Conservation (phyloP, 1,140 invertebrate genomes). For the Anastrepha ludens region DNA sequence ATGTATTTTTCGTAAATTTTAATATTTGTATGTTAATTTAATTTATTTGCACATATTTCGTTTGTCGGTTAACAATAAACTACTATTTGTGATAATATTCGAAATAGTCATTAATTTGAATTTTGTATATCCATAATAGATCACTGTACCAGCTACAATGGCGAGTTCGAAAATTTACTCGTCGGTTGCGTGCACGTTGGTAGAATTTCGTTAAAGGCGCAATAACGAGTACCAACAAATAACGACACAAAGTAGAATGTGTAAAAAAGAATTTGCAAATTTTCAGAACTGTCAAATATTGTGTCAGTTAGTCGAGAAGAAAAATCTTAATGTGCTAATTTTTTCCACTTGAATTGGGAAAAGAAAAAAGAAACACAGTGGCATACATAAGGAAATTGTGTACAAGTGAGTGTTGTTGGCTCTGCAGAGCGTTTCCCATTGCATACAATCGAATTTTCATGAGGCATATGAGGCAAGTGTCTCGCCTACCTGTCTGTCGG, state of each 20-base stretch:
- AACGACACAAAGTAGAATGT: slow-evolving; percentile 8
- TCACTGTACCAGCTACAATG: not conserved
- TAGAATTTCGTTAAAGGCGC: not conserved
- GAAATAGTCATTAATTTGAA: not conserved
- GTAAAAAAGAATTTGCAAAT: slow-evolving; percentile 34
- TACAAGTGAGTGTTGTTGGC: not conserved
- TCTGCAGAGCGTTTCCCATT: not conserved
- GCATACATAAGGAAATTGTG: not conserved
- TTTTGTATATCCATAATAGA: not conserved
- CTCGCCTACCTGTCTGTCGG: not conserved
- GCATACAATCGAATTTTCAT: not conserved
- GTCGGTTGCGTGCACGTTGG: not conserved
- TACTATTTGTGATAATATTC: not conserved
- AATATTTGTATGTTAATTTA: no score
- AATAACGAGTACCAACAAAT: slow-evolving; percentile 3
- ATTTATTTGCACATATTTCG: no score
- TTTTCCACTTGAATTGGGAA: slow-evolving; percentile 11
- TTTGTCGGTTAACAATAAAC: no score
- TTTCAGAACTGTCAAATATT: slow-evolving; percentile 54
- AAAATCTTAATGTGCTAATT: slow-evolving; percentile 43
- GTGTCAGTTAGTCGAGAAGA: slow-evolving; percentile 42
- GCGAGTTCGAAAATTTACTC: slow-evolving; percentile 22
- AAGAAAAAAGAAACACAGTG: not conserved
- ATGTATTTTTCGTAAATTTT: not conserved
- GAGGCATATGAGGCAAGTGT: not conserved